Base-by-base conservation (phyloP, 2,888 invertebrate genomes). In the Dryadula phaetusa region DNA sequence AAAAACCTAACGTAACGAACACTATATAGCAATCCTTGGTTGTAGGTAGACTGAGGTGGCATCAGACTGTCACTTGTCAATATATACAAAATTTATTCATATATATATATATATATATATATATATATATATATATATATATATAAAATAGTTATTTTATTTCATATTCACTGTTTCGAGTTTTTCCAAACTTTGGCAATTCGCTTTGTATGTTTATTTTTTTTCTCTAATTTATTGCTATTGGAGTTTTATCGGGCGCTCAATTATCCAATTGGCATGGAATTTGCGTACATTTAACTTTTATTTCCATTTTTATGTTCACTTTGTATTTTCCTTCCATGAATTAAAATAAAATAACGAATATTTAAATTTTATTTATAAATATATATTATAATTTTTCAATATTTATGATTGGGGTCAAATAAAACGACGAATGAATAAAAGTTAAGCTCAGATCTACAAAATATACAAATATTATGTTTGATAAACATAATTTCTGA, bases 221-320 rank as follows among this genome's bases (percentile, higher is more conserved):
- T 54, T 28, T 40, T 58, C 28, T 60, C 42, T 60, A 42, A 44
- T 60, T 44, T 44, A 44, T 60, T 44, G 40, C 28, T 60, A 44
- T 60, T 60, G 44, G 60, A 60, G 16, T 60, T 60, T 60, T 60
- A 60, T 60, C 60, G 42, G 44, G 44, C 44, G 60, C 28, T 42
- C 44, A 60, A 60, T 60, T 60, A 60, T 60, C 60, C 60, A 44
- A 60, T 60, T 60, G 60, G 60, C 42, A 42, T 60, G 28, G 44
- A 60, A 60, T 60, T 60, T 60, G 60, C 60, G 28, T 60, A 60
- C 44, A 56, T 56, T 56, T 56, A 37, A 37, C 37, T 14, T 22
- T 37, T 40, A 56, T 56, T 56, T 56, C 8, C 22, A 8, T 37
- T 56, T 56, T 56, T 37, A 20, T 40, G 54, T 56, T n/a, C 22